These are phyloP conservation scores for Astropecten irregularis DNA, from an alignment of 53 echinoderm and acorn worm genomes.

Conservation along the genomic window DNA sequence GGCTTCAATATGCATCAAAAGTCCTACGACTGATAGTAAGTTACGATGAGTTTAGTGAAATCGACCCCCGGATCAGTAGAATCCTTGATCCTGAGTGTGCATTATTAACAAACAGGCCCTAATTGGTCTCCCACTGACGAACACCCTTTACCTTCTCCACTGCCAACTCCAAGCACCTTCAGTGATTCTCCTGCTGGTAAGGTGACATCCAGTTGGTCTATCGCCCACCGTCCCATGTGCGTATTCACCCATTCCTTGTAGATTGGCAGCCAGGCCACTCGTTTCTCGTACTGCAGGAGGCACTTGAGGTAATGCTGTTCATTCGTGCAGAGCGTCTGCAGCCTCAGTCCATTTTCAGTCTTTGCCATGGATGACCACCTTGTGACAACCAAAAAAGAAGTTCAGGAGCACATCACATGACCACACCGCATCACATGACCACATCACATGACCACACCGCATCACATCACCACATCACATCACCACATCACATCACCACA, in stretches of 20 bases:
- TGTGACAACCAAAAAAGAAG: too few relatives aligned
- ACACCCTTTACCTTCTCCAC: slow-evolving; percentile 32
- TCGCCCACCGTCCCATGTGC: background rate
- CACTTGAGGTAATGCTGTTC: background rate
- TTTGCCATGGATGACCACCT: background rate
- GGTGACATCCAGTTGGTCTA: slow-evolving; percentile 6
- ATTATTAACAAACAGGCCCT: too few relatives aligned
- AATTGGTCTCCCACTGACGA: too few relatives aligned
- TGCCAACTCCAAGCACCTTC: background rate
- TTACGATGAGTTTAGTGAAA: too few relatives aligned
- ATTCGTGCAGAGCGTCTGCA: background rate
- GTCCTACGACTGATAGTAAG: too few relatives aligned
- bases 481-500: too few relatives aligned
- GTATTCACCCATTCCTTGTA: slow-evolving; percentile 4
- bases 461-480: too few relatives aligned
- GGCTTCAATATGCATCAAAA: too few relatives aligned
- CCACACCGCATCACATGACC: background rate
- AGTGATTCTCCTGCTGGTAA: background rate
- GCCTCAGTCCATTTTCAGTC: background rate
- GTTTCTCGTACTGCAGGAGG: background rate
- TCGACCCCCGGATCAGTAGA: too few relatives aligned
- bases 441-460: too few relatives aligned
- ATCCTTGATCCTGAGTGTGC: too few relatives aligned
- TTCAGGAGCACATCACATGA: too few relatives aligned
- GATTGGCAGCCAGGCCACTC: background rate